Conservation (phyloP, 2,113 vertebrate species). For the Tapirus terrestris region DNA sequence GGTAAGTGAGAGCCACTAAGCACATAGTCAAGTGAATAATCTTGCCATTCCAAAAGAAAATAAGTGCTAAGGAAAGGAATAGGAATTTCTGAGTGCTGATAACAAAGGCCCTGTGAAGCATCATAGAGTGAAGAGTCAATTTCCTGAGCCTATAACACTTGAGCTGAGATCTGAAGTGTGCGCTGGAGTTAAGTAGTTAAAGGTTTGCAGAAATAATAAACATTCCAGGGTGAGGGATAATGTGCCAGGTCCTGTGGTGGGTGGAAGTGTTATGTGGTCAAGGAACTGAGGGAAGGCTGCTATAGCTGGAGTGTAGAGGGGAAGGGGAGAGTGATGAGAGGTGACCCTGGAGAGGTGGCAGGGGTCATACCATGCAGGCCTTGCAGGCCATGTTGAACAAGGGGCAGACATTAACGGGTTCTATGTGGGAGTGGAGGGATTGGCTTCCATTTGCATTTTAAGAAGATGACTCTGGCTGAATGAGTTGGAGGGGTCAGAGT, state of each 20-base stretch:
- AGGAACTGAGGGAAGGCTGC: not conserved
- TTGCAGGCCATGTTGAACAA: not conserved
- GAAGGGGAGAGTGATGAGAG: not conserved
- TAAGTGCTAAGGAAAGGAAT: not conserved
- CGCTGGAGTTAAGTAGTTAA: not conserved
- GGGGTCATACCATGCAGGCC: not conserved
- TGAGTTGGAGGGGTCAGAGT: not conserved
- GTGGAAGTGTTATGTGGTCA: not conserved
- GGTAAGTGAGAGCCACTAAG: not conserved
- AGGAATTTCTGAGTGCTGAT: not conserved
- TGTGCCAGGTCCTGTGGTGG: not conserved
- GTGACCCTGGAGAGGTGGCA: not conserved
- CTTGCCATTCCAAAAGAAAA: slow-evolving; percentile 9
- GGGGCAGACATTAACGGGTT: not conserved
- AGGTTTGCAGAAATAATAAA: not conserved
- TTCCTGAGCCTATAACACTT: not conserved
- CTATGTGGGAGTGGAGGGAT: not conserved
- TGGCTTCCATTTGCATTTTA: not conserved
- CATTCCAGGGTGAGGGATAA: not conserved
- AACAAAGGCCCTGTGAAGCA: not conserved
- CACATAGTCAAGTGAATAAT: slow-evolving; percentile 37
- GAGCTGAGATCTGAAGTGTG: not conserved
- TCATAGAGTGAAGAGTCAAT: not conserved
- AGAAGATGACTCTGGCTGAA: not conserved
- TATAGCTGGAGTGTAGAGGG: not conserved